Conservation (phyloP, 2,888 invertebrate genomes). For the Rotaria macrura region DNA sequence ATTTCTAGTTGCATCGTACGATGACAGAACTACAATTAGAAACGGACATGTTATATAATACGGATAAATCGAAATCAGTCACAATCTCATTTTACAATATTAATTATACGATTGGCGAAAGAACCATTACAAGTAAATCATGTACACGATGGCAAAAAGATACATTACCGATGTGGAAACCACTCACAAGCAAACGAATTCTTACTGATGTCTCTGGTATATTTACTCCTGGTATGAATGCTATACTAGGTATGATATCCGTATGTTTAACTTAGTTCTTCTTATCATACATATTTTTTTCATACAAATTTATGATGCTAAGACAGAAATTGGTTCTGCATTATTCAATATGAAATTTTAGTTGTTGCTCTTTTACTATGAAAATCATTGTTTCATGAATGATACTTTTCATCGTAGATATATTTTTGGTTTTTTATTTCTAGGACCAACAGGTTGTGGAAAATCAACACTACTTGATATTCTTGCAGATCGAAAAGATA, state of each 20-base stretch:
- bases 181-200: background rate
- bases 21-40: too few relatives aligned
- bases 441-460: slow-evolving; percentile 50
- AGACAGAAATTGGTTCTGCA: too few relatives aligned
- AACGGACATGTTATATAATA: background rate
- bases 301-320: too few relatives aligned
- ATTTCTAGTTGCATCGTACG: too few relatives aligned
- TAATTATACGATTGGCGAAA: background rate
- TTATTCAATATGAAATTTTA: too few relatives aligned
- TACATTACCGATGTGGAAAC: too few relatives aligned
- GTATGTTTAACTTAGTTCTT: too few relatives aligned
- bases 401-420: too few relatives aligned
- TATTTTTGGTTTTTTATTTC: too few relatives aligned
- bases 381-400: too few relatives aligned
- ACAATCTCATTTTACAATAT: background rate
- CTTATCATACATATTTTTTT: too few relatives aligned
- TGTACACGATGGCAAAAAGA: background rate
- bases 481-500: slow-evolving; percentile 45
- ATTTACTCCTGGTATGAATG: slow-evolving; percentile 48
- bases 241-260: slow-evolving; percentile 42
- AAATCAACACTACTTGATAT: slow-evolving; percentile 48
- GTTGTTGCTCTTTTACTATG: too few relatives aligned
- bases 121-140: background rate
- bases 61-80: background rate
- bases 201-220: slow-evolving; percentile 40